Base-by-base conservation (phyloP, 2,113 vertebrate species). In the Propithecus coquereli region DNA sequence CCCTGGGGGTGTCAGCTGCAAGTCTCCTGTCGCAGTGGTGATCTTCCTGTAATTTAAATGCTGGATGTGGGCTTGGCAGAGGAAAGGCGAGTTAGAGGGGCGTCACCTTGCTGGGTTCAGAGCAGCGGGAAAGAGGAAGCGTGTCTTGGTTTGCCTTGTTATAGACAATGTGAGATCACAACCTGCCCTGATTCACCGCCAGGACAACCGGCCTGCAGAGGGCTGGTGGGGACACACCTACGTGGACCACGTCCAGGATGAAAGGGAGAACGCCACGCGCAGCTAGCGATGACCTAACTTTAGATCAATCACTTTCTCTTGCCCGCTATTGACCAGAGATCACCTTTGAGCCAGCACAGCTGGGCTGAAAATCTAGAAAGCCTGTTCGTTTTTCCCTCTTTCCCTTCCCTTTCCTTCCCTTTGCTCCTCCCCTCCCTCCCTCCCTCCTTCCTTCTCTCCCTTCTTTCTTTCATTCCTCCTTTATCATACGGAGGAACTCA, bases 1-100 rank as follows among this genome's bases (percentile, higher is more conserved):
- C 68, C 52, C 87, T 14, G 47, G 52, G 76, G 95, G 11, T 57
- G 77, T 18, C 18, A 1, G 68, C 66, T 68, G 27, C 70, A 54
- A 43, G 25, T 20, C 18, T 22, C 6, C 63, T 6, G 25, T 23
- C 0, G 6, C 6, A 0, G 0, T 6, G 32, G 25, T 1, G 8
- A 47, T 14, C 52, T n/a, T 27, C 71, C 96, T 65, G 63, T 5
- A 10, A 3, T 45, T 63, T 80, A 71, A 50, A 34, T 10, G 43
- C 91, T 9, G 59, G 82, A 5, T 7, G 5, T 0, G 18, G 52
- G 9, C 0, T 20, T 14, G 66, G 95, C 87, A 20, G 86, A 52
- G 47, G 37, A 57, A 27, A 57, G 73, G 45, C 1, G 0, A 25
- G 3, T 8, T 16, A 52, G 50, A 37, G 0, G 22, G 63, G 52